phyloP scores from a whole-genome alignment of 2,113 vertebrate genomes.

The Ranitomeya variabilis region DNA sequence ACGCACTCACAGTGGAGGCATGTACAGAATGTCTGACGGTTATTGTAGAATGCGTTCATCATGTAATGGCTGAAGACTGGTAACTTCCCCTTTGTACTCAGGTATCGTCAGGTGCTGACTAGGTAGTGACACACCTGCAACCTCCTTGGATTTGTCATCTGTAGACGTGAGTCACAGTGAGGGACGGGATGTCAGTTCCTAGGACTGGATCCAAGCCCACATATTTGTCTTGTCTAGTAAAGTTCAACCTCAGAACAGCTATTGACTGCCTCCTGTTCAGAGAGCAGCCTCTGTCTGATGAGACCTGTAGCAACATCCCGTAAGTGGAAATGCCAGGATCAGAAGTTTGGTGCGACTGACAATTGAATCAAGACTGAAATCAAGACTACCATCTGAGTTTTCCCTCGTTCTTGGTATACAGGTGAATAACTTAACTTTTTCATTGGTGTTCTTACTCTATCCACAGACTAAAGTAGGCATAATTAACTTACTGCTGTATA shows the following conservation, averaged over 20 bases:
- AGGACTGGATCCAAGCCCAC: background rate
- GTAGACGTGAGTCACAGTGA: background rate
- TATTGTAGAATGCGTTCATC: background rate
- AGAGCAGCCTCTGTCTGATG: background rate
- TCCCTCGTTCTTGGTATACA: background rate
- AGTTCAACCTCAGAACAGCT: slow-evolving; percentile 12
- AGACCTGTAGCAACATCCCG: background rate
- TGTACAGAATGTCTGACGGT: background rate
- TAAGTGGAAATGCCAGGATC: background rate
- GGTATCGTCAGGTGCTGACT: background rate
- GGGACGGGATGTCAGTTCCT: background rate
- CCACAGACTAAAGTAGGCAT: background rate
- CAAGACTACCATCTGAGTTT: background rate
- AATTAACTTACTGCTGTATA: background rate
- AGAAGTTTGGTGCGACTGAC: background rate
- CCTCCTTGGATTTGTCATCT: background rate
- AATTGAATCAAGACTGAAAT: background rate
- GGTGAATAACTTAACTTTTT: background rate
- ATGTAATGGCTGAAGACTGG: background rate
- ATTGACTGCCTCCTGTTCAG: background rate
- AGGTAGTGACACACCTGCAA: slow-evolving; percentile 28
- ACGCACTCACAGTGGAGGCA: background rate
- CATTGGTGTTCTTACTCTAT: background rate
- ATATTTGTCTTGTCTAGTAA: slow-evolving; percentile 20
- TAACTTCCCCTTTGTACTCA: background rate